Percentiles rank a stretch among this genome's conserved stretches.
Conservation (phyloP, 2,888 invertebrate genomes). For the Acanthopleura granulata region DNA sequence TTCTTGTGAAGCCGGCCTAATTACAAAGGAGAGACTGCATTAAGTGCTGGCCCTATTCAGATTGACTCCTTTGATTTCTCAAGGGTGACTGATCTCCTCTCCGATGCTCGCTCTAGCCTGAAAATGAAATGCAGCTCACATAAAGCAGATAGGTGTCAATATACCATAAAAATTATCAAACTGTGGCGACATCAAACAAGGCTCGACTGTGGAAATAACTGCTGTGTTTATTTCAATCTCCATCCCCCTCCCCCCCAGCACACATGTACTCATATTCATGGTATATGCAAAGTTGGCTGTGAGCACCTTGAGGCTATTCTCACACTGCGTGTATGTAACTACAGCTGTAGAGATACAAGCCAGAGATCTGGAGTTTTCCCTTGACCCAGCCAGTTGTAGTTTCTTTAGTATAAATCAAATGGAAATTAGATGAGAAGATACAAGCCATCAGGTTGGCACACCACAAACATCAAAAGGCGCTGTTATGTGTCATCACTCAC, state of each 20-base stretch:
- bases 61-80: not conserved
- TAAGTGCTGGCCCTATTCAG: not conserved
- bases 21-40: no score
- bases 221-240: not conserved
- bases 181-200: not conserved
- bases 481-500: not conserved
- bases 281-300: conserved; percentile 5
- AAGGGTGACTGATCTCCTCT: not conserved
- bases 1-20: no score
- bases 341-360: no score
- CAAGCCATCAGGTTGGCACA: not conserved
- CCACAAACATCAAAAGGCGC: not conserved
- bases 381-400: not conserved
- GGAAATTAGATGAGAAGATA: conserved; percentile 1
- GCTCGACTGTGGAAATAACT: not conserved
- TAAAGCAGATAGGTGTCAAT: conserved; percentile 10
- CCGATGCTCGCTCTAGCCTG: not conserved
- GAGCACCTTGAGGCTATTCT: not conserved
- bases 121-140: not conserved
- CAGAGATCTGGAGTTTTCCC: no score
- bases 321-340: no score
- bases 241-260: no score
- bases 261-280: not conserved
- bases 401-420: not conserved
- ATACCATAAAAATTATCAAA: conserved; percentile 5